Conservation (phyloP, 2,888 invertebrate genomes). For the Andrena chrysosceles region DNA sequence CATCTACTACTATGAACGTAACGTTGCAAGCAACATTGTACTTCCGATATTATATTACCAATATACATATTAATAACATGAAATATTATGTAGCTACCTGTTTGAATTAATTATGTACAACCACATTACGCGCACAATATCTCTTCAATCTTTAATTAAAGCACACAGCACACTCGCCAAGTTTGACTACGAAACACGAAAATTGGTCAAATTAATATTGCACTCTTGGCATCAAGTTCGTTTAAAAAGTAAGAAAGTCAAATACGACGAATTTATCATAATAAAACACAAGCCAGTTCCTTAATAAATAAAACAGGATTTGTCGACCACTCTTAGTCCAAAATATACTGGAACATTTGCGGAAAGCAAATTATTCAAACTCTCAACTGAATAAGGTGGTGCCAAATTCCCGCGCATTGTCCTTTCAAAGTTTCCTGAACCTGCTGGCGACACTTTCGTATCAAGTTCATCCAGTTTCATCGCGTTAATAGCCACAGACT, state of each 20-base stretch:
- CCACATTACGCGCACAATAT: not conserved
- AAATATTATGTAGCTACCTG: constrained; percentile 6
- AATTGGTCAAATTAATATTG: not conserved
- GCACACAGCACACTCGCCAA: not conserved
- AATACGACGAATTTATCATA: not conserved
- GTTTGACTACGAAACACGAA: not conserved
- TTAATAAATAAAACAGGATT: not conserved
- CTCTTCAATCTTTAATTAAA: constrained; percentile 5
- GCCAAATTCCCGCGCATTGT: not conserved
- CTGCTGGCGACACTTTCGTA: not conserved
- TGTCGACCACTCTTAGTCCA: not conserved
- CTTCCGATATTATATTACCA: not conserved
- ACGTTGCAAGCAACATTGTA: not conserved
- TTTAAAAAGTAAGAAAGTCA: not conserved
- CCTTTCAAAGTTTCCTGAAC: not conserved
- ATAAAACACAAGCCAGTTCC: not conserved
- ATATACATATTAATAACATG: not conserved
- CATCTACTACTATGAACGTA: too few relatives aligned
- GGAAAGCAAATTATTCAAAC: not conserved
- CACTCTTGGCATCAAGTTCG: not conserved
- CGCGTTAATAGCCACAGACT: not conserved
- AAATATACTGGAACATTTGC: not conserved
- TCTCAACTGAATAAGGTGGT: not conserved
- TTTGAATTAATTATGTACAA: not conserved
- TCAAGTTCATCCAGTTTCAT: not conserved